These are phyloP conservation scores for zebrafish (Danio rerio) DNA, from an alignment of 2,113 vertebrate species.

Conservation along the genomic window GRCz12tu NC_133189.1:36752001-36752500, in stretches of 20 bases:
- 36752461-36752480: slow-evolving; percentile 45
- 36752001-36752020: no score
- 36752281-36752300: slow-evolving; percentile 37
- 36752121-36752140: no score
- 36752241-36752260: slow-evolving; percentile 32
- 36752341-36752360: slow-evolving; percentile 24
- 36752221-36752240: slow-evolving; percentile 11
- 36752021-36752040: no score
- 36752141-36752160: no score
- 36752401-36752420: slow-evolving; percentile 62
- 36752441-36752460: slow-evolving; percentile 44
- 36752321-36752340: slow-evolving; percentile 22
- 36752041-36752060: no score
- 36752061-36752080: no score
- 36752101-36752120: no score
- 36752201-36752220: neutral
- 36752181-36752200: slow-evolving; percentile 5
- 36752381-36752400: slow-evolving; percentile 53
- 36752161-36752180: no score
- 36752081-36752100: no score
- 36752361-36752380: slow-evolving; percentile 58
- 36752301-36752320: slow-evolving; percentile 1
- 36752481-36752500: neutral
- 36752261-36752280: neutral
- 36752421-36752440: slow-evolving; percentile 61